A percentile compares a stretch with the other conserved stretches of the same genome.
phyloP scores from a whole-genome alignment of 2,888 invertebrate genomes.

The Acronicta alni region DNA sequence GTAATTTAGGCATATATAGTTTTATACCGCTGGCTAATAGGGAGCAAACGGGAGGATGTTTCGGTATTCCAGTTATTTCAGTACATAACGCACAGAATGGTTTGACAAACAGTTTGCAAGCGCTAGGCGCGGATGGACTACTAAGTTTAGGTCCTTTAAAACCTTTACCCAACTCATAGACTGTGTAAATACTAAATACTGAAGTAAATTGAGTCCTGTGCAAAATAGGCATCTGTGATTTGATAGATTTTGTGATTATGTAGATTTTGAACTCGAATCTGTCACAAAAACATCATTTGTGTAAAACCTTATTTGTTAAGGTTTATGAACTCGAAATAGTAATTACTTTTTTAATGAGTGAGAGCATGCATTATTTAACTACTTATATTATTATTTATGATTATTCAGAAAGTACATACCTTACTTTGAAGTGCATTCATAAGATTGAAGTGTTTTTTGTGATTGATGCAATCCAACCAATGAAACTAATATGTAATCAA shows the following conservation, averaged over 20 bases:
- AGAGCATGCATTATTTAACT: conserved; percentile 11
- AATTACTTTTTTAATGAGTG: conserved; percentile 7
- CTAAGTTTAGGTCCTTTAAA: conserved; percentile 93
- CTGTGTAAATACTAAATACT: conserved; percentile 9
- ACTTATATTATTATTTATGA: neutral
- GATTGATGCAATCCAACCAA: neutral
- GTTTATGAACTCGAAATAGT: conserved; percentile 9
- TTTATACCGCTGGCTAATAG: conserved; percentile 92
- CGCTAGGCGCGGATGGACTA: conserved; percentile 92
- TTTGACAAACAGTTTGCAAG: conserved; percentile 88
- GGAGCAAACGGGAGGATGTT: conserved; percentile 90
- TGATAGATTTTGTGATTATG: conserved; percentile 15
- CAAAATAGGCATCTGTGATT: conserved; percentile 44
- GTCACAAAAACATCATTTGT: conserved; percentile 23
- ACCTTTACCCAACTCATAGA: conserved; percentile 84
- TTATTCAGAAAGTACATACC: conserved; percentile 17
- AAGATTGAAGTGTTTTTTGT: conserved; percentile 3
- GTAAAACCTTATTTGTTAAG: conserved; percentile 15
- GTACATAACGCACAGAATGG: conserved; percentile 91
- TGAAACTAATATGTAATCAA: too few species aligned
- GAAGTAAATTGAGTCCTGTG: conserved; percentile 18
- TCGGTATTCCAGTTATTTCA: conserved; percentile 92
- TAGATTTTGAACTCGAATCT: neutral
- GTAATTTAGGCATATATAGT: conserved; percentile 92
- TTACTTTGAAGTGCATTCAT: conserved; percentile 3